Base-by-base conservation (phyloP, 2,113 vertebrate genomes). In the Chunga burmeisteri region DNA sequence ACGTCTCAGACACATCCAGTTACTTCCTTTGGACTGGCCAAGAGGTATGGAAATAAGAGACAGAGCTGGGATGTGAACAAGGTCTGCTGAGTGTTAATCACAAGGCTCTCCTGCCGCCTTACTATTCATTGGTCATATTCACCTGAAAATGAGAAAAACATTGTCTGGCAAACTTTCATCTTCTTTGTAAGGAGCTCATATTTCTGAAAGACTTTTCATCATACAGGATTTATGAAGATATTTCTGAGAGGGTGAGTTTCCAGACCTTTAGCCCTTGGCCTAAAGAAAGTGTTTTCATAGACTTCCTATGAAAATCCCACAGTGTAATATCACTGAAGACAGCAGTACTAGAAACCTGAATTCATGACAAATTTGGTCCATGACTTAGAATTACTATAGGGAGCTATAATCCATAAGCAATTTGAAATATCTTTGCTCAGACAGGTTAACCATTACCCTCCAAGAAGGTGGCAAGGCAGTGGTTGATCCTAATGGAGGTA, bases 61-160 rank as follows among this genome's bases (percentile, higher is more conserved):
- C 47, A 70, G 30, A 74, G 26, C 49, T 47, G 77, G 68, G 72
- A 71, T 5, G 1, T 36, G 86, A 94, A 32, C 26, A 52, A 52
- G 42, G 21, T 89, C 93, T 83, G 56, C 65, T 50, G 71, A 91
- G 62, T 44, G 44, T 80, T 95, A 91, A 56, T 73, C 65, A 86
- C 32, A 44, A 67, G 36, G 22, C 18, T 83, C 74, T 90, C 66
- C 77, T 89, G 17, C 5, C 27, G 27, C 90, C 79, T 81, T 77
- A 81, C 40, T 44, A n/a, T 93, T 92, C 78, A 77, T 65, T 94
- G 91, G 90, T 92, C 91, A 94, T 44, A 94, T 80, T 81, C 87
- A 85, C 49, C 53, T 0, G 2, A 90, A 96, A 96, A 89, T 66
- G 86, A 87, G 85, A 93, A 95, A 87, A 95, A 72, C 74, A 72